A percentile compares a stretch with the other conserved stretches of the same genome.
Conservation (phyloP, 2,797 vertebrate genomes). For the Coendou prehensilis region DNA sequence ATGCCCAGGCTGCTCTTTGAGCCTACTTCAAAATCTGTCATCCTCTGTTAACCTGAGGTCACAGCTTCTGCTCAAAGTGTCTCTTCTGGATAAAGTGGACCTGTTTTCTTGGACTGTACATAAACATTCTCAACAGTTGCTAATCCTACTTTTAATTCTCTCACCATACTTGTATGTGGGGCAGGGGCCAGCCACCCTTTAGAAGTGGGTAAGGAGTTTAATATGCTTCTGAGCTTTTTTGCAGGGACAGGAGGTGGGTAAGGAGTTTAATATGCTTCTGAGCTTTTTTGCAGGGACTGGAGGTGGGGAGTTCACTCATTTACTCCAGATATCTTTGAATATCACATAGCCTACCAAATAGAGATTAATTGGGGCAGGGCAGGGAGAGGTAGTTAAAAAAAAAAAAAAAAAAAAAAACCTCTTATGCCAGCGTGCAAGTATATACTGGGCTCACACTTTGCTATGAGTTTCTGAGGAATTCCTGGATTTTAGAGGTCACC, state of each 20-base stretch:
- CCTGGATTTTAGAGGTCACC: neutral
- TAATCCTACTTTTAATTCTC: constrained; percentile 37
- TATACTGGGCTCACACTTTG: neutral
- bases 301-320: neutral
- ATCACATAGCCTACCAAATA: neutral
- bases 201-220: neutral
- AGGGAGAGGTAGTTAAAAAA: neutral
- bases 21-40: neutral
- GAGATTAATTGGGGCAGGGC: neutral
- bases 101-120: neutral
- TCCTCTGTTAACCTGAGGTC: neutral
- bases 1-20: neutral
- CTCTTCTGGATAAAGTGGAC: neutral
- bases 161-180: neutral
- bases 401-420: neutral
- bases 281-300: neutral
- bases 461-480: neutral
- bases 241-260: neutral
- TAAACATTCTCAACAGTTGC: neutral
- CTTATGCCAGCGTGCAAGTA: neutral
- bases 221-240: neutral
- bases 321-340: constrained; percentile 24
- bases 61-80: constrained; percentile 13
- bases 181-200: neutral
- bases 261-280: neutral